phyloP scores from a whole-genome alignment of 2,888 invertebrate genomes.

The Sminthurinus aureus region DNA sequence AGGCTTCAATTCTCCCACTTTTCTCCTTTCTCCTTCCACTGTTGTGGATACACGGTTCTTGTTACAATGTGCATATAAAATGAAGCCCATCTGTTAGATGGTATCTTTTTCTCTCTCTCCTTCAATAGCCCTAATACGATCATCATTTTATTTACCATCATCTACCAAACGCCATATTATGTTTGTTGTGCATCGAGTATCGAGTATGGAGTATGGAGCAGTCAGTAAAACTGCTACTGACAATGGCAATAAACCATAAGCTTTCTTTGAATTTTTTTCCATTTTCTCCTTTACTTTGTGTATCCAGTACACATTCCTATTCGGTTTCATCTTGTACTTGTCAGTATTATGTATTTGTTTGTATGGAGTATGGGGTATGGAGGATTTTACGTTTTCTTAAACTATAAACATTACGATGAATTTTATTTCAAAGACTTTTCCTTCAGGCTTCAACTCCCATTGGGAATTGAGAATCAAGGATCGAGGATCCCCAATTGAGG shows the following conservation, averaged over 20 bases:
- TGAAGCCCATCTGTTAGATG: conserved; percentile 20
- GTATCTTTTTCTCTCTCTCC: background rate
- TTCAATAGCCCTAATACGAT: conserved; percentile 13
- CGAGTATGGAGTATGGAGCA: background rate
- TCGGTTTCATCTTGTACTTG: background rate
- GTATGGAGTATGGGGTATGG: too few relatives aligned
- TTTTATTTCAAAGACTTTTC: background rate
- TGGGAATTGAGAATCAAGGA: background rate
- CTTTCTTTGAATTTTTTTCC: conserved; percentile 1
- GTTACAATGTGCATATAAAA: conserved; percentile 7
- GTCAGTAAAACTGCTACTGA: background rate
- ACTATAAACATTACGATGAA: background rate
- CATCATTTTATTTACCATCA: conserved; percentile 10
- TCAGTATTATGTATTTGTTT: background rate
- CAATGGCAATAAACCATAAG: background rate
- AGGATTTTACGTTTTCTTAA: background rate
- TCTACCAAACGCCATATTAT: background rate
- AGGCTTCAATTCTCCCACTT: too few relatives aligned
- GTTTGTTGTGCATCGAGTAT: background rate
- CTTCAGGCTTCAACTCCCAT: background rate
- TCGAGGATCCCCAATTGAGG: too few relatives aligned
- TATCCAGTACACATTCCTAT: background rate
- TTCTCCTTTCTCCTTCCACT: too few relatives aligned
- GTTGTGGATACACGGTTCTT: too few relatives aligned
- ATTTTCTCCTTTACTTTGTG: background rate